These are phyloP conservation scores for Gnatocerus cornutus DNA, from an alignment of 2,888 invertebrate species.

Conservation along the genomic window DNA sequence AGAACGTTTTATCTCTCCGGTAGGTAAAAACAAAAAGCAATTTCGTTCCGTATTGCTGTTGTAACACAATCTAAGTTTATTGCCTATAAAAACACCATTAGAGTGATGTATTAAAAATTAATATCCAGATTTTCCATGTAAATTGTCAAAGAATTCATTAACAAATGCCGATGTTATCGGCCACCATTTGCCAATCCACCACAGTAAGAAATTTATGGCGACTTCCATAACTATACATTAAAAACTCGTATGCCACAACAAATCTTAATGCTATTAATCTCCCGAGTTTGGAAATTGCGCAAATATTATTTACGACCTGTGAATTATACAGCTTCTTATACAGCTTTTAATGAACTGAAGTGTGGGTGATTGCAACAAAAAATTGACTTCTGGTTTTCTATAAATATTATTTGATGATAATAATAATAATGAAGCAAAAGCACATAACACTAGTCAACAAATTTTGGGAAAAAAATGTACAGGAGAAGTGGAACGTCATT, in stretches of 20 bases:
- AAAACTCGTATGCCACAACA: constrained; percentile 10
- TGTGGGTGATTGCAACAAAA: constrained; percentile 10
- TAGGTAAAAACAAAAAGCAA: neutral
- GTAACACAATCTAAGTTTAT: neutral
- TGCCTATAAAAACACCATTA: constrained; percentile 6
- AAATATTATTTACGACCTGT: constrained; percentile 18
- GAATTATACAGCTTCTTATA: constrained; percentile 18
- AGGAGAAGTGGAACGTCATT: too few relatives aligned
- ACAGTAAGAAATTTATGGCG: constrained; percentile 7
- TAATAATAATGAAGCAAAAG: too few relatives aligned
- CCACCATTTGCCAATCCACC: constrained; percentile 7
- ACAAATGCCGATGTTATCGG: constrained; percentile 13
- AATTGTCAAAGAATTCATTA: constrained; percentile 13
- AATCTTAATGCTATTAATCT: constrained; percentile 18
- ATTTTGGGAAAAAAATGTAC: too few relatives aligned
- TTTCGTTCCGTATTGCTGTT: neutral
- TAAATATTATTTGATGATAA: too few relatives aligned
- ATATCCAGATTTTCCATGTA: neutral
- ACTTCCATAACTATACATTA: constrained; percentile 13
- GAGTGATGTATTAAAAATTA: constrained; percentile 1
- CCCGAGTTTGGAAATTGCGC: constrained; percentile 4
- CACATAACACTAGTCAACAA: too few relatives aligned
- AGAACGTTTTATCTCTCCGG: too few relatives aligned
- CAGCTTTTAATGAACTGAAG: constrained; percentile 7
- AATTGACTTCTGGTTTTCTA: neutral